Conservation (phyloP, 2,113 vertebrate genomes). For the Macrotis lagotis region DNA sequence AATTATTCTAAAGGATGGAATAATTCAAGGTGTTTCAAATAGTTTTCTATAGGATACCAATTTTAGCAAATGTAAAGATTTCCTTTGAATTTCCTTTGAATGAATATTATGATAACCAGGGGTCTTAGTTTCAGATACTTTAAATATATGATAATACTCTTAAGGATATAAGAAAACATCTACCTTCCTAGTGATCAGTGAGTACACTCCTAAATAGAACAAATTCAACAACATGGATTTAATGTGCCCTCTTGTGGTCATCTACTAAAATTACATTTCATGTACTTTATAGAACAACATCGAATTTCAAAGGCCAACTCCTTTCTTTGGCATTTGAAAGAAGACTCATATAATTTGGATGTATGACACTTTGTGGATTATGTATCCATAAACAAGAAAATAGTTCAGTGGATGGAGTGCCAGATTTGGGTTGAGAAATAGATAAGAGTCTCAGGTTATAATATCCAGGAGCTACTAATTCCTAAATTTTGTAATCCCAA, state of each 20-base stretch:
- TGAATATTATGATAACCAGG: not conserved
- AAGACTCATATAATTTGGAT: not conserved
- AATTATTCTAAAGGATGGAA: slow-evolving; percentile 49
- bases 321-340: not conserved
- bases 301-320: not conserved
- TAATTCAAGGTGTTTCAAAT: slow-evolving; percentile 53
- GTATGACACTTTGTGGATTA: not conserved
- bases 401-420: not conserved
- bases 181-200: not conserved
- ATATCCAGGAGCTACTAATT: not conserved
- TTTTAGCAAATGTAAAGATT: slow-evolving; percentile 27
- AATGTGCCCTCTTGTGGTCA: slow-evolving; percentile 78
- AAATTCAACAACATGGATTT: slow-evolving; percentile 41
- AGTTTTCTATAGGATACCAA: slow-evolving; percentile 35
- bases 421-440: no score
- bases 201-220: not conserved
- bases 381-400: not conserved
- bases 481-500: not conserved
- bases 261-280: slow-evolving; percentile 45
- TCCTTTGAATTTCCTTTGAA: not conserved
- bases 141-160: not conserved
- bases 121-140: not conserved
- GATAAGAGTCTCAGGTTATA: not conserved
- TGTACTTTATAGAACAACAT: not conserved
- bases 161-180: not conserved